Evolutionary conservation across 2,797 vertebrate species (phyloP), one percentile per base, ranked within the genome.

Genomic region (Masticophis lateralis): DNA sequence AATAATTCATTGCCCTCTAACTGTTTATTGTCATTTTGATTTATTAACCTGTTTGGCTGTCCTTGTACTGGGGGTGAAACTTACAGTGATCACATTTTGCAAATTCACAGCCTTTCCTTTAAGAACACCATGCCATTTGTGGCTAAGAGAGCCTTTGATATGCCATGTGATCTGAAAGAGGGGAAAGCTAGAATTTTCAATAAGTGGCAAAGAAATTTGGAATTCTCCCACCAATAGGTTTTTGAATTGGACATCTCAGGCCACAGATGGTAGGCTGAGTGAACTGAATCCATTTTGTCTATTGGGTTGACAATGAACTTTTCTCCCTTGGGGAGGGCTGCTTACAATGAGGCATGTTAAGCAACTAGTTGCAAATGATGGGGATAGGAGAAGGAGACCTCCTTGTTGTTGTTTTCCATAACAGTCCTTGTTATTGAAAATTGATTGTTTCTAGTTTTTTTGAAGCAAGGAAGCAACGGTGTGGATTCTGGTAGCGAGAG

Each of bases 1-100:
- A 96, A 47, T 93, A 95, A 95, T 92, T 96, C 8, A 91, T 95
- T 88, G 93, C 88, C 37, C n/a, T 95, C 91, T 69, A 92, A 37
- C 90, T 88, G 91, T 53, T 95, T 94, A 95, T 94, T 96, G 93
- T 94, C 6, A 22, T 93, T 94, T 92, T 96, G 94, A 90, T 96
- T 94, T 95, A 95, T 95, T 95, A 95, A 92, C 92, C 89, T 90
- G 13, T 92, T 93, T 94, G 92, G 20, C 69, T 94, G 60, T 86
- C 92, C 63, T 91, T 1, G 22, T 87, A 18, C 61, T 91, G 92
- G 86, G 25, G 16, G 86, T 18, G 83, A 83, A 94, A 90, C 60
- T 63, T 93, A 63, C 0, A 0, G 27, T 69, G 11, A 94, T 88
- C 87, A 83, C 74, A 88, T 89, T 1, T 11, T 93, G 86, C 32